phyloP scores from a whole-genome alignment of 2,797 vertebrate genomes.

The Ctenochaetus hawaiiensis region DNA sequence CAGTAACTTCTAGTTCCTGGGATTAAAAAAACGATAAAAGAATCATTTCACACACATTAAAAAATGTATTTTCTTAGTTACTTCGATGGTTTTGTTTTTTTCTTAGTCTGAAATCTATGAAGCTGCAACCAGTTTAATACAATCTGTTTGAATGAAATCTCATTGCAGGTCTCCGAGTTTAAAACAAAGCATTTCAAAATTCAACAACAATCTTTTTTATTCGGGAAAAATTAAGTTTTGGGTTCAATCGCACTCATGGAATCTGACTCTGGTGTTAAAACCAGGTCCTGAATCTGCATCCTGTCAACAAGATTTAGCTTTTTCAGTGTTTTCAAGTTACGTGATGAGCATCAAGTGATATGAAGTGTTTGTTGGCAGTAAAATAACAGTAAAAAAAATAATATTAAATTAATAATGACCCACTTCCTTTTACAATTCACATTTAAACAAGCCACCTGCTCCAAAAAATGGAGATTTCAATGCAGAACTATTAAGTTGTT shows the following conservation, averaged over 20 bases:
- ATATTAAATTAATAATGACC: no score
- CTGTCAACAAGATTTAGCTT: neutral
- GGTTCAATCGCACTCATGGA: neutral
- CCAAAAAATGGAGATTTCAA: neutral
- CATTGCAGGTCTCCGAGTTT: neutral
- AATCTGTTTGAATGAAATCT: neutral
- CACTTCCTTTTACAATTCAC: neutral
- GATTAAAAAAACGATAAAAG: conserved; percentile 5
- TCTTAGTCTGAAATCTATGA: neutral
- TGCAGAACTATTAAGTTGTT: neutral
- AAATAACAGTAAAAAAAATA: no score
- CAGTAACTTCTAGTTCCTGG: neutral
- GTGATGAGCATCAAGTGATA: neutral
- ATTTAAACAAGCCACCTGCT: neutral
- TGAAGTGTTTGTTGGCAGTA: neutral
- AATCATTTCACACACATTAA: neutral
- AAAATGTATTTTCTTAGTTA: neutral
- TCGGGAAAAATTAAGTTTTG: neutral
- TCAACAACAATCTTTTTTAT: neutral
- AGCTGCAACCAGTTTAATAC: neutral
- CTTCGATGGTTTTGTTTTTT: neutral
- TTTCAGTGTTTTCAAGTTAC: neutral
- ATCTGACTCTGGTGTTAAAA: neutral
- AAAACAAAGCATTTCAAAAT: neutral
- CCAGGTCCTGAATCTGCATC: neutral